Base-by-base conservation (phyloP, 2,113 vertebrate genomes). In the Leptobrachium leishanense region DNA sequence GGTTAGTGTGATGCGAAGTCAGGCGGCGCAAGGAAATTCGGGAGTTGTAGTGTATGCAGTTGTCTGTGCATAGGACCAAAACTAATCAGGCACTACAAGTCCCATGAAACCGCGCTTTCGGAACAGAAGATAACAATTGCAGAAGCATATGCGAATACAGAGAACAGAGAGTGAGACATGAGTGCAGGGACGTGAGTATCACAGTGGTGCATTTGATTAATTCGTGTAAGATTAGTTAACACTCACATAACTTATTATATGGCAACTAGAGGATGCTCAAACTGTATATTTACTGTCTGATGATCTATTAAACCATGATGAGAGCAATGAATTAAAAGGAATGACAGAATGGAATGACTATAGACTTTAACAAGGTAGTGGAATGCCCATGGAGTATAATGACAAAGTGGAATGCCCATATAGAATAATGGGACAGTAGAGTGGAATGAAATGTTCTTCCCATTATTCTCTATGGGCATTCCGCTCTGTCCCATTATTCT, bases 171-270 rank as follows among this genome's bases (percentile, higher is more conserved):
- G 41, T 31, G 55, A 72, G 43, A 53, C 2, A 77, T 79, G 77
- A 79, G 59, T 55, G 77, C 8, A 44, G 77, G 69, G 6, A 79
- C 69, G 77, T 79, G 20, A 79, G 77, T 79, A 79, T 54, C 5
- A 13, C n/a, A 1, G 11, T 64, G 41, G 15, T 75, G 5, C 20
- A 6, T 66, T 12, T 57, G 3, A 13, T 9, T 57, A 31, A 9
- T 11, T 54, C 0, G n/a, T 46, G 6, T 4, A 39, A 7, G 4
- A 13, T 39, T 13, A 20, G 15, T 15, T 20, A 50, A 71, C 8
- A 3, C 31, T 53, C n/a, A 50, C 55, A 8, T 8, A 54, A 59
- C 10, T 59, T 13, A 13, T 12, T 59, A 59, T 59, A 3, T 59
- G 13, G 13, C 2, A 54, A 4, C 13, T 59, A 59, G 3, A 10